phyloP scores from a whole-genome alignment of 2,888 invertebrate species.

The Drosophila mercatorum region DNA sequence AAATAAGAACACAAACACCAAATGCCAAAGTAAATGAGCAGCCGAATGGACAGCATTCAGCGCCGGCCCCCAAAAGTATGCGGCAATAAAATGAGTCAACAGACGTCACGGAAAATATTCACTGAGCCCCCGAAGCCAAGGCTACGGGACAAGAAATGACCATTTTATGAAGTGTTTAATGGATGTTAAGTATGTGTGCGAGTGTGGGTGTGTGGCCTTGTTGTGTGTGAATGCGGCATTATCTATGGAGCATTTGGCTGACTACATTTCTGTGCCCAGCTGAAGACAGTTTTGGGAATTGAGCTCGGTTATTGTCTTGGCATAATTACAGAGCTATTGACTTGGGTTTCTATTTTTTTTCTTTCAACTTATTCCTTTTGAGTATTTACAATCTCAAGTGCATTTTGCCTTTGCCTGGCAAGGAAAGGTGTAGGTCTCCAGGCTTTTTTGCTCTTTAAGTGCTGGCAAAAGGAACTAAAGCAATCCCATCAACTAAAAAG shows the following conservation, averaged over 20 bases:
- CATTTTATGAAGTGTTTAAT: slow-evolving; percentile 79
- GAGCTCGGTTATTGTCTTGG: slow-evolving; percentile 41
- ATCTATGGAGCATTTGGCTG: slow-evolving; percentile 52
- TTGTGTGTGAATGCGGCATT: slow-evolving; percentile 49
- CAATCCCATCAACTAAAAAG: slow-evolving; percentile 79
- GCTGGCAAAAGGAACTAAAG: slow-evolving; percentile 59
- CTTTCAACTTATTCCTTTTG: slow-evolving; percentile 1
- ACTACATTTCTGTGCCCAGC: not conserved
- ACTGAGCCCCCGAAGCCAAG: slow-evolving; percentile 5
- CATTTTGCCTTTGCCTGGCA: slow-evolving; percentile 22
- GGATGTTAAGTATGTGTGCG: slow-evolving; percentile 68
- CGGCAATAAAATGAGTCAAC: slow-evolving; percentile 69
- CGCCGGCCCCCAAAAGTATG: slow-evolving; percentile 43
- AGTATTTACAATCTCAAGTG: not conserved
- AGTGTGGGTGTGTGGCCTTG: slow-evolving; percentile 12
- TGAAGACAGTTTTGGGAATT: slow-evolving; percentile 27
- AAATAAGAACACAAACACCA: slow-evolving; percentile 47
- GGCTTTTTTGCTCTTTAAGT: slow-evolving; percentile 61
- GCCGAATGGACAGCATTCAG: slow-evolving; percentile 13
- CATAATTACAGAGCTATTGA: slow-evolving; percentile 61
- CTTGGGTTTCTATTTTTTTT: not conserved
- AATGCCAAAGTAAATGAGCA: slow-evolving; percentile 47
- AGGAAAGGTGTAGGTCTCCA: slow-evolving; percentile 43
- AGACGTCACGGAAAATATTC: slow-evolving; percentile 49
- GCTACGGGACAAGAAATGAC: slow-evolving; percentile 62